Evolutionary conservation across 53 echinoderm and acorn worm species (phyloP), one percentile per base, ranked within the genome.

Genomic region (Stichopus horrens): DNA sequence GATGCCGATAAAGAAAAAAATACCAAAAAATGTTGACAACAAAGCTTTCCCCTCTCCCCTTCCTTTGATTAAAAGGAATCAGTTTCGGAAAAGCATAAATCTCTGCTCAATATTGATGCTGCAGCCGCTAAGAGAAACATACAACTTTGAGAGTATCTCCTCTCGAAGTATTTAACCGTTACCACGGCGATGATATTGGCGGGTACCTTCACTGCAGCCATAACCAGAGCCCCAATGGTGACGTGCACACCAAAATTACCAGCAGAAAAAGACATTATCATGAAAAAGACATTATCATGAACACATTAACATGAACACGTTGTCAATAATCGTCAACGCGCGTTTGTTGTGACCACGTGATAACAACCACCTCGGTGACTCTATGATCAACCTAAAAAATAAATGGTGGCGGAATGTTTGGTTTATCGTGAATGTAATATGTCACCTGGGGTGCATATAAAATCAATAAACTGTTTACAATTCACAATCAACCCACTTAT

Each of bases 311-410:
- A n/a, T n/a, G n/a, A n/a, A n/a, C n/a, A n/a, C n/a, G n/a, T 78
- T 52, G 5, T 55, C 16, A 53, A 54, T 78, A 1, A 54, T 11
- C 54, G 10, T 78, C 54, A 78, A 4, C 11, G 79, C 79, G 10
- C 56, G 8, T 9, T 78, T 7, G 0, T 53, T 78, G 7, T 78
- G 54, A 52, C 79, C 79, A 78, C 79, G 79, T 78, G 79, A 78
- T 55, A 78, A 19, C 54, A 78, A 55, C 79, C 79, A 78, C 16
- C 79, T 78, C 21, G 79, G 79, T 53, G 79, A 78, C 56, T 78
- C 79, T 5, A 78, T 54, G 55, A 78, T 55, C 54, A 78, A 78
- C 11, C 79, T 78, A 19, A 19, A 68, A n/a, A n/a, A n/a, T n/a
- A n/a, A n/a, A n/a, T n/a, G n/a, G n/a, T n/a, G n/a, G n/a, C n/a